These are phyloP conservation scores for Herpetotheres cachinnans DNA, from an alignment of 2,113 vertebrate genomes.

Conservation along the genomic window DNA sequence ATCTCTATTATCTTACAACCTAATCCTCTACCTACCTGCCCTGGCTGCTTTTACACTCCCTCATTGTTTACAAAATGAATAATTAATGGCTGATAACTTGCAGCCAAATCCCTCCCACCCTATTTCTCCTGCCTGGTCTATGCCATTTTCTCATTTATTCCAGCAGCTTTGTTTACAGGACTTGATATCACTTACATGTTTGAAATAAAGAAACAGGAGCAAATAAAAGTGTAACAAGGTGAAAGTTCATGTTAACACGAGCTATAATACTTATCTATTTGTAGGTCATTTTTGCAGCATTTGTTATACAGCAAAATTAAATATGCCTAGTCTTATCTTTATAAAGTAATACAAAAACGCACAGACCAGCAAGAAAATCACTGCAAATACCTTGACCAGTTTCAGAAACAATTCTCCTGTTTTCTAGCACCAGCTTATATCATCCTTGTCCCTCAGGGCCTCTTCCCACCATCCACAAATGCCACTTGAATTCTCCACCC, in stretches of 20 bases:
- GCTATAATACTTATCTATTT: neutral
- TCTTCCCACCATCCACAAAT: neutral
- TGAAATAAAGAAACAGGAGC: slow-evolving; percentile 8
- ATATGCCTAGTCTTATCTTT: neutral
- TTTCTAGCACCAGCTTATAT: neutral
- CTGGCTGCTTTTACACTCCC: slow-evolving; percentile 29
- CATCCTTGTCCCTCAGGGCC: neutral
- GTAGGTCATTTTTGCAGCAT: neutral
- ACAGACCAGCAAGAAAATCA: neutral
- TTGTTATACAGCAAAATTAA: neutral
- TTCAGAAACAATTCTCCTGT: neutral
- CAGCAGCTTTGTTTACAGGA: slow-evolving; percentile 50
- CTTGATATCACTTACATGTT: slow-evolving; percentile 43
- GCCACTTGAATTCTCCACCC: neutral
- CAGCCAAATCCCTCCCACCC: slow-evolving; percentile 27
- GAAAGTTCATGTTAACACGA: neutral
- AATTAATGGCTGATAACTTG: slow-evolving; percentile 67
- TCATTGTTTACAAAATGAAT: slow-evolving; percentile 73
- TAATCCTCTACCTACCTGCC: slow-evolving; percentile 41
- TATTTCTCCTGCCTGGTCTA: slow-evolving; percentile 17
- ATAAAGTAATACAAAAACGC: neutral
- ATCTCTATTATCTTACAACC: slow-evolving; percentile 58
- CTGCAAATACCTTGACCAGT: neutral
- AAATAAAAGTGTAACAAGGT: slow-evolving; percentile 16
- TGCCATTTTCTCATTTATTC: slow-evolving; percentile 55